Evolutionary conservation across 23 tunicate species (phyloP).

Genomic region (Ciona savignyi): DNA sequence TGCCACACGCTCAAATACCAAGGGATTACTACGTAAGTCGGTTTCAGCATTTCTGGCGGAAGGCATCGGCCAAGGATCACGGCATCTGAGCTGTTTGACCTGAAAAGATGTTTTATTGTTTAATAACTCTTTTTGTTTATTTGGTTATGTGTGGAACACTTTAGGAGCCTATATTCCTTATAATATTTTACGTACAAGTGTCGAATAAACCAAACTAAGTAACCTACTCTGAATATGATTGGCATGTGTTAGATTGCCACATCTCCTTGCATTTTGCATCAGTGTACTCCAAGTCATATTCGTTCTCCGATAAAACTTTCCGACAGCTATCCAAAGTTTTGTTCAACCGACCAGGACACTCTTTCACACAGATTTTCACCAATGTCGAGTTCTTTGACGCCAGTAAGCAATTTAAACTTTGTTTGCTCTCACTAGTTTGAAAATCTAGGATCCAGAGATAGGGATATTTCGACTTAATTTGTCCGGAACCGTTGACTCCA

Average conservation of each 20-base stretch:
- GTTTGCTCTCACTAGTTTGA: not conserved
- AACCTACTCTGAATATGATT: too few relatives aligned
- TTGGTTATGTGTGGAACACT: too few relatives aligned
- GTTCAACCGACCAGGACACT: constrained; percentile 17
- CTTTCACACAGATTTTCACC: constrained; percentile 36
- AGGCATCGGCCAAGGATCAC: constrained; percentile 34
- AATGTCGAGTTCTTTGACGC: not conserved
- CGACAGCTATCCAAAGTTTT: constrained; percentile 5
- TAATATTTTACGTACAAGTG: too few relatives aligned
- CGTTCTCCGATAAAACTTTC: constrained; percentile 20
- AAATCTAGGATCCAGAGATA: constrained; percentile 33
- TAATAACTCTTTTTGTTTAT: too few relatives aligned
- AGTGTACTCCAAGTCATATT: constrained; percentile 8
- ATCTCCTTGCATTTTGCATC: not conserved
- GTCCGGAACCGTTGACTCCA: constrained; percentile 35
- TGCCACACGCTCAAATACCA: constrained; percentile 28
- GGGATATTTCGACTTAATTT: constrained; percentile 12
- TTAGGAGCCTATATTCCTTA: too few relatives aligned
- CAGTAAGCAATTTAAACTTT: not conserved
- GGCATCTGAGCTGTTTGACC: not conserved
- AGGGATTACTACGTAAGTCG: constrained; percentile 10
- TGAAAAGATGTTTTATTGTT: too few relatives aligned
- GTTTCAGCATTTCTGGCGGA: constrained; percentile 1
- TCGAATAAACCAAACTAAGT: too few relatives aligned
- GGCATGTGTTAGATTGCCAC: too few relatives aligned